Evolutionary conservation across 2,797 vertebrate species (phyloP).

Genomic region (Sarcoramphus papa): DNA sequence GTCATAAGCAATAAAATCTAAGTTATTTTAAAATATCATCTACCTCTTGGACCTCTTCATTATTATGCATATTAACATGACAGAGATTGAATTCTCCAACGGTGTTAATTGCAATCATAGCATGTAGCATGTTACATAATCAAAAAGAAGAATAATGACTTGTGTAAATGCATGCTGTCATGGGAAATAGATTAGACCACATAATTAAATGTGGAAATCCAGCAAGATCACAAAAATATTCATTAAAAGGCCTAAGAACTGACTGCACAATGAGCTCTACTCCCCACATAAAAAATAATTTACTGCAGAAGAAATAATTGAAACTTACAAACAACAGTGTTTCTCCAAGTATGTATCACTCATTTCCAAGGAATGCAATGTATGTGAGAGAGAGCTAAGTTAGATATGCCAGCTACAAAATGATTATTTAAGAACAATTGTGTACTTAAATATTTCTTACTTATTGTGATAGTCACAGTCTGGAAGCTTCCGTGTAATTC

Average conservation of each 20-base stretch:
- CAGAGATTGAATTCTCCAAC: background rate
- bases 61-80: background rate
- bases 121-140: background rate
- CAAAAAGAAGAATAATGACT: background rate
- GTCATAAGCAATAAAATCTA: background rate
- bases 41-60: background rate
- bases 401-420: background rate
- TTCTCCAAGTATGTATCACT: background rate
- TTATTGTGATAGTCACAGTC: background rate
- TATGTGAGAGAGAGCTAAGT: background rate
- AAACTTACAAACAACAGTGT: background rate
- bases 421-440: background rate
- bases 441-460: background rate
- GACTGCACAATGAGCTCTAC: background rate
- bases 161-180: background rate
- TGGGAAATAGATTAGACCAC: background rate
- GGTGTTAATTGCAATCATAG: background rate
- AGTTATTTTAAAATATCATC: background rate
- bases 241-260: background rate
- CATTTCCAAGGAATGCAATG: background rate
- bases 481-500: background rate
- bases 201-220: background rate
- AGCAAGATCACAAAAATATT: background rate
- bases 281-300: background rate
- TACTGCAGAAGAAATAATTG: background rate